phyloP scores from a whole-genome alignment of 2,113 vertebrate species.

The Lontra canadensis region DNA sequence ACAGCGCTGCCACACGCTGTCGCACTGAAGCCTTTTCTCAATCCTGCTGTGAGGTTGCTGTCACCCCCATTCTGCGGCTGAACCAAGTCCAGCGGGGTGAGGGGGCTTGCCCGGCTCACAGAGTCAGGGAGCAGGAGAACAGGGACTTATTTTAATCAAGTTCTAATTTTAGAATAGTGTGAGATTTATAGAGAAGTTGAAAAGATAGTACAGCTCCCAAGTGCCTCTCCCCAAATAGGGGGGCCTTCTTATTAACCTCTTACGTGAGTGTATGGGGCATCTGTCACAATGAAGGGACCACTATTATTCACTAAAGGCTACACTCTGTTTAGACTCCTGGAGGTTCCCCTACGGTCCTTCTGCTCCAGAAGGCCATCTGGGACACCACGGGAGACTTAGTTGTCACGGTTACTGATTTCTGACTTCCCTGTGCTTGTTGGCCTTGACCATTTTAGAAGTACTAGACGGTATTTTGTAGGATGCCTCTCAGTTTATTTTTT shows the following conservation, averaged over 20 bases:
- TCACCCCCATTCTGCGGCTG: not conserved
- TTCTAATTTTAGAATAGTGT: not conserved
- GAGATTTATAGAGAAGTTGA: constrained; percentile 15
- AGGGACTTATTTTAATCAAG: not conserved
- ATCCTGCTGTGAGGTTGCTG: not conserved
- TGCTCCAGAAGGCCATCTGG: not conserved
- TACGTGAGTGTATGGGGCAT: not conserved
- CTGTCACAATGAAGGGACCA: not conserved
- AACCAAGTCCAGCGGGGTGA: not conserved
- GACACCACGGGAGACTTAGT: not conserved
- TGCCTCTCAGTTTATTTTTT: not conserved
- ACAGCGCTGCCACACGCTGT: not conserved
- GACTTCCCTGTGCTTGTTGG: not conserved
- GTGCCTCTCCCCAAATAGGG: not conserved
- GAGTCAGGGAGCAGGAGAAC: not conserved
- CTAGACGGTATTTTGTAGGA: not conserved
- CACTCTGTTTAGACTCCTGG: not conserved
- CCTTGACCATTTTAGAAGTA: not conserved
- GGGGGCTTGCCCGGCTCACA: not conserved
- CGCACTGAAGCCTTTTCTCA: not conserved
- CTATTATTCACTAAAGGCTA: not conserved
- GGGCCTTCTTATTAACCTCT: not conserved
- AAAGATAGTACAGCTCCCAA: not conserved
- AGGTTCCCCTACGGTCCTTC: not conserved
- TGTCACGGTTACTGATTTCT: not conserved